Conservation (phyloP, 2,113 vertebrate genomes). For the Channa maculata region DNA sequence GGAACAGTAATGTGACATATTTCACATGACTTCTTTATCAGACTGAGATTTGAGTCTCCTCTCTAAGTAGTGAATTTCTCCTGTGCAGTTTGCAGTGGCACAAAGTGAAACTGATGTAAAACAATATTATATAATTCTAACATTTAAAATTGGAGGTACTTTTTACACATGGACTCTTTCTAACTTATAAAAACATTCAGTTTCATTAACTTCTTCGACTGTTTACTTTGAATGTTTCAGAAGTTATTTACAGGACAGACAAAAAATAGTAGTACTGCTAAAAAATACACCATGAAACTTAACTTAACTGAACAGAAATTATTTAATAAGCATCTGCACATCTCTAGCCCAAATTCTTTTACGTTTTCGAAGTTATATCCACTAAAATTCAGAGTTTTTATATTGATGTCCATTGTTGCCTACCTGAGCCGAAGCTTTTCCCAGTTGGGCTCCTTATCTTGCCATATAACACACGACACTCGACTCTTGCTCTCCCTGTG, state of each 20-base stretch:
- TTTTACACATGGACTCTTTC: not conserved
- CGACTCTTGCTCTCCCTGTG: constrained; percentile 51
- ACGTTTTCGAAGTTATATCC: not conserved
- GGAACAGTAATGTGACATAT: not conserved
- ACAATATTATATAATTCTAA: not conserved
- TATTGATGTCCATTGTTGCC: constrained; percentile 16
- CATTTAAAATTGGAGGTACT: not conserved
- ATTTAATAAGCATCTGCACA: constrained; percentile 1
- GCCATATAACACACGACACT: constrained; percentile 40
- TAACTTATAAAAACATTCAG: not conserved
- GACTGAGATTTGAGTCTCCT: not conserved
- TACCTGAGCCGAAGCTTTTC: constrained; percentile 74
- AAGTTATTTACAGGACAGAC: not conserved
- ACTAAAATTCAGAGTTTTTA: not conserved
- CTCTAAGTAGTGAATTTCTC: not conserved
- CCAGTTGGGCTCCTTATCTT: constrained; percentile 60
- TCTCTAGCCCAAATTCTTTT: not conserved
- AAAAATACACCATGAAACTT: too few relatives aligned
- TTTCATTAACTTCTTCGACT: not conserved
- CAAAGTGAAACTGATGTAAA: not conserved
- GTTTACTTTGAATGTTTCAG: not conserved
- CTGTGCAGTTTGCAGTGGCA: not conserved
- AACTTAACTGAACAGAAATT: too few relatives aligned
- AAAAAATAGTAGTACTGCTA: not conserved
- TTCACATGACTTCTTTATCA: not conserved